phyloP scores from a whole-genome alignment of 2,113 vertebrate species.

The Zeus faber region DNA sequence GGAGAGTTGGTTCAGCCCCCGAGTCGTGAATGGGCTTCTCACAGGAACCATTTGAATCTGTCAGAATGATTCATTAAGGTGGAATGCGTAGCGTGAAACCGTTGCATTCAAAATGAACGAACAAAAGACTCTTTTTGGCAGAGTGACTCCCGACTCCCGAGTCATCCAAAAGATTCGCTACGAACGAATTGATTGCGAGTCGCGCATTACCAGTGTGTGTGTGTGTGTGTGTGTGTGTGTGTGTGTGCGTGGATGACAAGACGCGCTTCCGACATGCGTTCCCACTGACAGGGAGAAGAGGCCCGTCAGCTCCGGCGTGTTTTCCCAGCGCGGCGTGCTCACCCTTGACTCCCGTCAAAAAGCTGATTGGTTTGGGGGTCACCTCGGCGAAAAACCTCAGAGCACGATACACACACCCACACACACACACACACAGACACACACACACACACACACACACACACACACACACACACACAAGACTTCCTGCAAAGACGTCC shows the following conservation, averaged over 20 bases:
- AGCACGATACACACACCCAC: constrained; percentile 42
- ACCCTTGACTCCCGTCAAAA: constrained; percentile 69
- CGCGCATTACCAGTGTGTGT: background rate
- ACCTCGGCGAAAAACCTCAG: constrained; percentile 59
- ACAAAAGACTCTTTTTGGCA: too few relatives aligned
- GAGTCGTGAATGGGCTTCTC: too few relatives aligned
- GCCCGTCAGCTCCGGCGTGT: background rate
- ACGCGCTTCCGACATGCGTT: constrained; percentile 33
- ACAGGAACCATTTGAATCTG: constrained; percentile 21
- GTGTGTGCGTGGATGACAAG: background rate
- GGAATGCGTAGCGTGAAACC: too few relatives aligned
- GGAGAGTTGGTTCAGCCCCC: too few relatives aligned
- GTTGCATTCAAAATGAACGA: too few relatives aligned
- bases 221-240: background rate
- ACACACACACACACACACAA: constrained; percentile 38
- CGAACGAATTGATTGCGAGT: too few relatives aligned
- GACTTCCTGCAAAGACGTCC: constrained; percentile 62
- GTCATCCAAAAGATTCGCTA: too few relatives aligned
- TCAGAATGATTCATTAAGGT: too few relatives aligned
- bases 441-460: too few relatives aligned
- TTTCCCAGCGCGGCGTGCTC: constrained; percentile 49
- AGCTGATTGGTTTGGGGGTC: constrained; percentile 72
- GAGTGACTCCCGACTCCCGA: too few relatives aligned
- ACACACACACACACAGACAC: too few relatives aligned
- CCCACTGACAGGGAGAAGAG: constrained; percentile 41